Conservation (phyloP, 2,888 invertebrate species). For the Rotaria socialis region DNA sequence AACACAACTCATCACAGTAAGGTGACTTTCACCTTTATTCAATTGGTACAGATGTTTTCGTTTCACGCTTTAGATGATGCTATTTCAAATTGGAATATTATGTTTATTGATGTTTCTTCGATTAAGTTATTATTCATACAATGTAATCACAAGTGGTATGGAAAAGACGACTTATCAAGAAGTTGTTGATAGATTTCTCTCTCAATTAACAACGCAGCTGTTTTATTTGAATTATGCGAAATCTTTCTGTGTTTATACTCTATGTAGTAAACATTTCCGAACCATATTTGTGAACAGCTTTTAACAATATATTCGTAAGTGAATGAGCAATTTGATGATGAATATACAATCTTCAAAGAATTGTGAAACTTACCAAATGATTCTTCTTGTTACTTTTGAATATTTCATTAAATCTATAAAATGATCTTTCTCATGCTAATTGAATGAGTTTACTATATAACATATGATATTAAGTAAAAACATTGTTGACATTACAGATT, state of each 20-base stretch:
- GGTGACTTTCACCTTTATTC: background rate
- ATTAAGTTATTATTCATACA: background rate
- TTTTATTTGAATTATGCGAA: constrained; percentile 1
- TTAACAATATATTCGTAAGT: background rate
- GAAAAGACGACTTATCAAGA: background rate
- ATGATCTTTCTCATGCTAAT: too few species aligned
- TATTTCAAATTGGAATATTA: background rate
- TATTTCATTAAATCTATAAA: too few species aligned
- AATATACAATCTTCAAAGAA: too few species aligned
- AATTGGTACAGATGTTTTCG: background rate
- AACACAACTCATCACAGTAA: background rate
- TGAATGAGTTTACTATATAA: too few species aligned
- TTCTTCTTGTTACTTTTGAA: too few species aligned
- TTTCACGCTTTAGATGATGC: background rate
- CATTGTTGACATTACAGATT: too few species aligned
- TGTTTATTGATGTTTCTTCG: background rate
- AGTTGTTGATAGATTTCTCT: background rate
- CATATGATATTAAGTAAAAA: too few species aligned
- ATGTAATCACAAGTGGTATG: background rate
- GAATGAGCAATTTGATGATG: too few species aligned
- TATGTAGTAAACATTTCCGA: background rate
- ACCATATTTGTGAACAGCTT: background rate
- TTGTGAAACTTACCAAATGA: too few species aligned
- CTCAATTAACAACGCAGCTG: background rate
- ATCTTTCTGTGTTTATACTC: background rate